phyloP scores from a whole-genome alignment of 2,888 invertebrate species.

The Poecilus cupreus region DNA sequence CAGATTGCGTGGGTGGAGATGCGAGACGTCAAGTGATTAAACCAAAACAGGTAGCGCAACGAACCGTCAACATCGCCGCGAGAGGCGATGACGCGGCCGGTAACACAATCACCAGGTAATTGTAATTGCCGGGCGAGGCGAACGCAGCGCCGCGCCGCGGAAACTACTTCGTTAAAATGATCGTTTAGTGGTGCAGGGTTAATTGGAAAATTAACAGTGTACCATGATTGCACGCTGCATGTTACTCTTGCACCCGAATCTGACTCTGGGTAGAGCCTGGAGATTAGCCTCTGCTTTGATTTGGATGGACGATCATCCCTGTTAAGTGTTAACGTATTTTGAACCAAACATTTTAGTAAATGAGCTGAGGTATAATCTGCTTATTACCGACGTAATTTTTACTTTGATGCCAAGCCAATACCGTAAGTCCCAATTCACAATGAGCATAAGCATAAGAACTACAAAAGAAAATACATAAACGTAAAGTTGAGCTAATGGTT shows the following conservation, averaged over 20 bases:
- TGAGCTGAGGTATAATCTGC: no score
- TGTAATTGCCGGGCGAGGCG: conserved; percentile 49
- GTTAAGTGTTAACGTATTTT: no score
- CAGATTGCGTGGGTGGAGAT: conserved; percentile 40
- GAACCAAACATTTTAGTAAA: no score
- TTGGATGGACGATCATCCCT: background rate
- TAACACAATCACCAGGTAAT: conserved; percentile 56
- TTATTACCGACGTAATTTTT: no score
- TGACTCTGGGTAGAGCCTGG: no score
- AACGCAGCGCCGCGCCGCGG: background rate
- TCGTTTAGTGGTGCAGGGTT: conserved; percentile 51
- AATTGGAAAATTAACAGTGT: conserved; percentile 52
- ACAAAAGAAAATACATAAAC: no score
- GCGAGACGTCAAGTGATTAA: conserved; percentile 48
- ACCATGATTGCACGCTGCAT: background rate
- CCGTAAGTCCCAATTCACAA: no score
- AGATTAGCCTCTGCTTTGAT: background rate
- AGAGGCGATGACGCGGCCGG: conserved; percentile 6
- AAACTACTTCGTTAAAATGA: conserved; percentile 56
- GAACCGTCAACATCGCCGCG: conserved; percentile 4
- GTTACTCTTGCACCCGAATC: conserved; percentile 11
- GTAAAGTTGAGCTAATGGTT: no score
- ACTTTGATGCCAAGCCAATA: no score
- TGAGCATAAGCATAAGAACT: no score
- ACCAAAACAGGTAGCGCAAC: conserved; percentile 52